Evolutionary conservation across 1,140 invertebrate species (phyloP), one percentile per base, ranked within the genome.

Genomic region (Euura saliciscinereae): DNA sequence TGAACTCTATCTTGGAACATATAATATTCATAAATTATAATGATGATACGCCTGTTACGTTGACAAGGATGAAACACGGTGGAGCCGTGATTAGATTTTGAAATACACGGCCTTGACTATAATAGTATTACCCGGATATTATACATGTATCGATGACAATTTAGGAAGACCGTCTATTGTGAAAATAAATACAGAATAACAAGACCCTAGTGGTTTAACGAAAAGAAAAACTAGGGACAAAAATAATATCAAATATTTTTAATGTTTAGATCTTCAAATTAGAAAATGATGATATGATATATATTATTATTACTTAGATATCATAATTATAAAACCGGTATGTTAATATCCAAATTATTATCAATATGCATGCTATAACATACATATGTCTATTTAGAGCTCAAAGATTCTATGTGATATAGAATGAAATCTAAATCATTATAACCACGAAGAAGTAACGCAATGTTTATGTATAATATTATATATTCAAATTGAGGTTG

Each of bases 361-460:
- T 69, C 43, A 44, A 69, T 69, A 69, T 69, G 68, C 68, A 69
- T 69, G 68, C 68, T 69, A 69, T 28, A 28, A 28, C 28, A 28
- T 28, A 28, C 28, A 28, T 28, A 28, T 2, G 43, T 43, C 65
- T 66, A 44, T 72, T 45, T 44, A 72, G 71, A 59, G 43, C 71
- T 72, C 71, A 72, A 71, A 64, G 70, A 66, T 72, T 72, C 42
- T 45, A 72, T 72, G 71, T 72, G 65, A 66, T 72, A 67, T 66
- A 67, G 64, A 65, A 6, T 45, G 44, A 43, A 67, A 44, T 44
- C 44, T 46, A n/a, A 59, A 59, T 59, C 13, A 59, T 59, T 8
- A 51, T 51, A 51, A 8, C 46, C 46, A 51, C 46, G n/a, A 51
- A 51, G 28, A 28, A 28, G 28, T 51, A 59, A 59, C 51, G 51